Evolutionary conservation across 2,888 invertebrate species (phyloP), one percentile per base, ranked within the genome.

Genomic region (Leistus spinibarbis): DNA sequence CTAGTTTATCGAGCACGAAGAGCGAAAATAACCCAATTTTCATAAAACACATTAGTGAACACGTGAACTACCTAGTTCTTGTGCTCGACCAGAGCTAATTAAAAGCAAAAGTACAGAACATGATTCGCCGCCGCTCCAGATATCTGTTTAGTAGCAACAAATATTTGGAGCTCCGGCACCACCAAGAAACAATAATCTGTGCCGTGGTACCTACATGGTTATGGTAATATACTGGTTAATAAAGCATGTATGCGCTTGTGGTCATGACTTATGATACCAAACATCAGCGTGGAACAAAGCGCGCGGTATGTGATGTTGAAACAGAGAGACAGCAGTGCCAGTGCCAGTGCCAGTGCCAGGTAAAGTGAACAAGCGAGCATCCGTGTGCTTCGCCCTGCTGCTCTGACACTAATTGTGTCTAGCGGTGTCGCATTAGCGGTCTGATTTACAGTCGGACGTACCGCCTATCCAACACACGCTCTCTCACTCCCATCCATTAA

Each of bases 351-450:
- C 9, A 27, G 9, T 7, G 40, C 40, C 40, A 40, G 40, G 40
- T 40, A 40, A 40, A 40, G 40, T 40, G 40, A 40, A 40, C 40
- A 40, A 40, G 40, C 40, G n/a, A 54, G 54, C 54, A 22, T 3
- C 17, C 60, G 60, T 20, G 60, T 22, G 60, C 22, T 60, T 20
- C 60, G n/a, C n/a, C n/a, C n/a, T n/a, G n/a, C n/a, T n/a, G n/a
- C 20, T 19, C 17, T 60, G 60, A 60, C 60, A 60, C 60, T 60
- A 60, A 60, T 60, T 60, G 60, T 60, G 60, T 60, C 17, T 17
- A 60, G 60, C 17, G 60, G 63, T 69, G 69, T 69, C 69, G 40
- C 69, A 69, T 69, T 69, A 62, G 69, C 53, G 69, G 69, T 69
- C 69, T 69, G 69, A 69, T 69, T 69, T 69, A 69, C 40, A 40